Percentiles rank a stretch among this genome's conserved stretches.
Conservation (phyloP, 53 echinoderm and acorn worm genomes). For the Patiria pectinifera region DNA sequence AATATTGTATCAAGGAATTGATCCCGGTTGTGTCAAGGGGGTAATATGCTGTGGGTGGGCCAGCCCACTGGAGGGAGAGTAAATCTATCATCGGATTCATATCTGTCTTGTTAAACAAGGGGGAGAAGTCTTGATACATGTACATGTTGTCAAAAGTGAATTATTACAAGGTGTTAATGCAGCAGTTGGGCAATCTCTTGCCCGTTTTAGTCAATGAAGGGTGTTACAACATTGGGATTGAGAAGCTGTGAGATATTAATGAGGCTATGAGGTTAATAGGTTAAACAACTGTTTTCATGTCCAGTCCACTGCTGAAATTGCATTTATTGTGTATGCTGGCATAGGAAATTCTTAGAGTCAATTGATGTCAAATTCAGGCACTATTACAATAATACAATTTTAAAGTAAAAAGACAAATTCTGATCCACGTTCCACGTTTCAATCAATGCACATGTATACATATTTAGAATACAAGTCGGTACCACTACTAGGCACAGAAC, state of each 20-base stretch:
- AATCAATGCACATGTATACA: too few species aligned
- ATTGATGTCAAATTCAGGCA: too few species aligned
- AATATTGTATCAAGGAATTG: constrained; percentile 38
- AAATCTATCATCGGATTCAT: not conserved
- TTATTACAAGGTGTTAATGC: not conserved
- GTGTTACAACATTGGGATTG: not conserved
- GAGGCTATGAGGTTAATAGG: not conserved
- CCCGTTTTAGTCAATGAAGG: not conserved
- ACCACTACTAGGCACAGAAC: too few species aligned
- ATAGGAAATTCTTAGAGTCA: too few species aligned
- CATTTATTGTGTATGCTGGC: too few species aligned
- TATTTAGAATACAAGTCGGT: too few species aligned
- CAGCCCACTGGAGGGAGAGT: not conserved
- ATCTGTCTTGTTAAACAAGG: not conserved
- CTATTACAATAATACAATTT: too few species aligned
- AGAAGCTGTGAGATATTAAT: too few species aligned
- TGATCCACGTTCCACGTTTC: too few species aligned
- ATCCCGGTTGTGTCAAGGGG: constrained; percentile 17
- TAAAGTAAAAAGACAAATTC: too few species aligned
- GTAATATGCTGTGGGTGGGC: constrained; percentile 43
- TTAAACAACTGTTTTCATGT: not conserved
- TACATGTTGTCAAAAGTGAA: not conserved
- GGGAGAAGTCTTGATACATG: not conserved
- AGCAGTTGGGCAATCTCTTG: not conserved
- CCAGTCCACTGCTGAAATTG: too few species aligned